Conservation (phyloP, 2,888 invertebrate genomes). For the Alloscopus bannaensis region DNA sequence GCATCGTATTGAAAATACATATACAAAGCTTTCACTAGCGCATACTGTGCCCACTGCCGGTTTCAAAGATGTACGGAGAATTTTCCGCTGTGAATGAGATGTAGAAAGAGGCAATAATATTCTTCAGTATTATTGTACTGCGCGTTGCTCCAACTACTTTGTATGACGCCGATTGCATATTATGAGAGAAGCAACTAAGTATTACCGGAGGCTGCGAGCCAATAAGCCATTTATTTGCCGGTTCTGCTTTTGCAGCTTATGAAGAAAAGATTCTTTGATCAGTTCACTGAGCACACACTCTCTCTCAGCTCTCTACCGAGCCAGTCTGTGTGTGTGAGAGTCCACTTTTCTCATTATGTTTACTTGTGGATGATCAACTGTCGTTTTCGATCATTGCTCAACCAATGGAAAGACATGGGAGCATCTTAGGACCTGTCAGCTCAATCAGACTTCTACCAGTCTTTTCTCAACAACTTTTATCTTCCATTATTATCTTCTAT, state of each 20-base stretch:
- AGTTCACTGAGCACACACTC: conserved; percentile 28
- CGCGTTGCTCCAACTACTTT: no score
- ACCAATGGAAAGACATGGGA: conserved; percentile 41
- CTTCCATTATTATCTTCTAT: conserved; percentile 4
- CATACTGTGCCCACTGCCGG: no score
- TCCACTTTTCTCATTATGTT: conserved; percentile 48
- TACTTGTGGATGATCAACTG: conserved; percentile 48
- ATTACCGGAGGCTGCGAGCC: conserved; percentile 34
- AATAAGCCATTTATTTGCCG: conserved; percentile 42
- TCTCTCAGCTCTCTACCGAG: no score
- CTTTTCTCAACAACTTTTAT: conserved; percentile 16
- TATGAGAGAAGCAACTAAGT: conserved; percentile 36
- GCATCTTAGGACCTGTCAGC: conserved; percentile 50
- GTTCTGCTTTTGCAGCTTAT: conserved; percentile 19
- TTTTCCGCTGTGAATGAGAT: no score
- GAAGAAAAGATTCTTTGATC: conserved; percentile 14
- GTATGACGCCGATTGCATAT: no score
- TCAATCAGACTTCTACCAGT: conserved; percentile 46
- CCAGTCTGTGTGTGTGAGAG: no score
- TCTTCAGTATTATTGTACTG: no score
- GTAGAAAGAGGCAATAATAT: no score
- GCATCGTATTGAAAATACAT: not conserved
- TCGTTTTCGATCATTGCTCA: conserved; percentile 43
- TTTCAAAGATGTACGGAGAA: no score
- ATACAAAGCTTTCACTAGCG: not conserved